Conservation (phyloP, 2,797 vertebrate genomes). For the Synanceia verrucosa region DNA sequence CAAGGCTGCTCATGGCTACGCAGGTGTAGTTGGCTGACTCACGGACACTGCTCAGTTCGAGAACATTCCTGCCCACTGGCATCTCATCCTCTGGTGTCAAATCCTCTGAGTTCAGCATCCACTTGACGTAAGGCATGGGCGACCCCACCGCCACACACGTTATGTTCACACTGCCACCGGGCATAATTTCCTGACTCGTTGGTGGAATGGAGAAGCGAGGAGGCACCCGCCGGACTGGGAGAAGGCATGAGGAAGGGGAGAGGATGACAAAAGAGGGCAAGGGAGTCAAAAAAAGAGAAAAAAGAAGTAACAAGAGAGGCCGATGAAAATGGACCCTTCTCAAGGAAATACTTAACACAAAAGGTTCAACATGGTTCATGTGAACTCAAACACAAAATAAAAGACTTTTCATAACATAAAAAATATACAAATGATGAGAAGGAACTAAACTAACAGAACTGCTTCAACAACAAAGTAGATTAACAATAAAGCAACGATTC, state of each 20-base stretch:
- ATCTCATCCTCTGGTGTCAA: slow-evolving; percentile 98
- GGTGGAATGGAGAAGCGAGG: slow-evolving; percentile 98
- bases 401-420: slow-evolving; percentile 77
- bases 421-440: slow-evolving; percentile 82
- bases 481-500: slow-evolving; percentile 94
- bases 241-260: slow-evolving; percentile 76
- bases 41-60: slow-evolving; percentile 94
- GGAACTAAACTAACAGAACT: slow-evolving; percentile 89
- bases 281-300: slow-evolving; percentile 76
- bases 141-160: slow-evolving; percentile 98
- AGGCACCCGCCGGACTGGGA: slow-evolving; percentile 96
- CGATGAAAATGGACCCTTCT: slow-evolving; percentile 82
- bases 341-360: slow-evolving; percentile 77
- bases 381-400: slow-evolving; percentile 82
- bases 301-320: slow-evolving; percentile 89
- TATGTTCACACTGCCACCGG: slow-evolving; percentile 97
- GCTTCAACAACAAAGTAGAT: slow-evolving; percentile 96
- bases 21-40: slow-evolving; percentile 99
- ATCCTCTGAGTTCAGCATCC: slow-evolving; percentile 98
- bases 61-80: slow-evolving; percentile 97
- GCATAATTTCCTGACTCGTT: slow-evolving; percentile 98
- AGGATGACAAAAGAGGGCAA: slow-evolving; percentile 77
- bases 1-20: slow-evolving; percentile 99
- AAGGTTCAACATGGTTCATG: slow-evolving; percentile 80
- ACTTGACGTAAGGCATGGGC: slow-evolving; percentile 99